Percentiles rank a stretch among this genome's conserved stretches.
Evolutionary conservation across 23 tunicate species (phyloP).

Genomic region (Halocynthia aurantium): DNA sequence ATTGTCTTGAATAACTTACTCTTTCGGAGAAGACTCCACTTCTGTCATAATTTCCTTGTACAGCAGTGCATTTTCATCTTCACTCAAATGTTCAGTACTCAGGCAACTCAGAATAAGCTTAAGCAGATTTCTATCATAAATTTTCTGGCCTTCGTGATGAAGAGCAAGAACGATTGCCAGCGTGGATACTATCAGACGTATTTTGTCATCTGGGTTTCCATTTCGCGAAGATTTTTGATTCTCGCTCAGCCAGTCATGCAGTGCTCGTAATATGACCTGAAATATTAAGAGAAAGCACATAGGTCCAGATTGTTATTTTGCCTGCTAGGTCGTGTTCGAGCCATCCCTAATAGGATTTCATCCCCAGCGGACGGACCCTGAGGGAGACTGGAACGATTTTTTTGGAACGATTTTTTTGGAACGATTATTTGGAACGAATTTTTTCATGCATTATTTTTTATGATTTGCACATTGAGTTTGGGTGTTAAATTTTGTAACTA

Average conservation of each 20-base stretch:
- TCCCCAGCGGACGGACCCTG: too few relatives aligned
- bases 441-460: too few relatives aligned
- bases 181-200: neutral
- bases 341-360: too few relatives aligned
- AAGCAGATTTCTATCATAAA: neutral
- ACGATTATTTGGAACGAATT: too few relatives aligned
- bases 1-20: neutral
- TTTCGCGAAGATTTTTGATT: neutral
- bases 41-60: conserved; percentile 3
- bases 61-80: neutral
- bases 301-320: too few relatives aligned
- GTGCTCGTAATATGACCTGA: too few relatives aligned
- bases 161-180: neutral
- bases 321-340: too few relatives aligned
- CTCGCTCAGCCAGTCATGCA: neutral
- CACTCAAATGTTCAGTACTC: neutral
- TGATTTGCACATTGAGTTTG: too few relatives aligned
- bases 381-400: too few relatives aligned
- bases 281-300: too few relatives aligned
- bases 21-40: neutral
- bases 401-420: too few relatives aligned
- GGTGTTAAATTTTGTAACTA: too few relatives aligned
- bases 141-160: neutral
- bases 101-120: neutral
- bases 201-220: neutral